Evolutionary conservation across 1,140 invertebrate genomes (phyloP).

Genomic region (Psix sp.): DNA sequence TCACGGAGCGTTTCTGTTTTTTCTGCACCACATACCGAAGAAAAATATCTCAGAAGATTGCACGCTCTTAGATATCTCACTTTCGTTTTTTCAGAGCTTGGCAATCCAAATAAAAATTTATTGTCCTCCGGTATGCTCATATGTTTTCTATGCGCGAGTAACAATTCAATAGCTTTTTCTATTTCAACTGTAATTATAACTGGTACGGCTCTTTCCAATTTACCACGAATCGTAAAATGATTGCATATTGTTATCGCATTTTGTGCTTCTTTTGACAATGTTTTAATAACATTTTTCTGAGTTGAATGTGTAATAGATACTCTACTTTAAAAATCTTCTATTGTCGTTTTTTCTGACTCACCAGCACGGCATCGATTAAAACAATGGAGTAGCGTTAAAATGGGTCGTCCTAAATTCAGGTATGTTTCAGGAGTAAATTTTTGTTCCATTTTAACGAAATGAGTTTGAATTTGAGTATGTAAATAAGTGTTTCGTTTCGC

Average conservation of each 20-base stretch:
- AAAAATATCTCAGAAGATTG: not conserved
- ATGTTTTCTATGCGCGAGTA: not conserved
- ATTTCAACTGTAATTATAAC: not conserved
- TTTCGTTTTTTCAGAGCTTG: not conserved
- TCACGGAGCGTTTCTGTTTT: not conserved
- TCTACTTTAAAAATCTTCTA: conserved; percentile 23
- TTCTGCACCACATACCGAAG: not conserved
- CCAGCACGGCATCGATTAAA: conserved; percentile 33
- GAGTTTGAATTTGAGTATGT: not conserved
- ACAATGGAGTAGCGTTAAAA: conserved; percentile 9
- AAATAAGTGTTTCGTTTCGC: conserved; percentile 1
- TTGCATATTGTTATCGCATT: not conserved
- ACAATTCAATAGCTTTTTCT: not conserved
- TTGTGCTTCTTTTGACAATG: not conserved
- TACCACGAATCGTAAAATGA: not conserved
- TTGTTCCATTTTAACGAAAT: conserved; percentile 9
- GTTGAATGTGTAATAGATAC: not conserved
- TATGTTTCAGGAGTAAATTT: conserved; percentile 4
- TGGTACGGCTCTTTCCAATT: not conserved
- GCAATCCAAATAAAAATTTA: conserved; percentile 1
- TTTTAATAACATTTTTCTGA: not conserved
- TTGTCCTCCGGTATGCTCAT: not conserved
- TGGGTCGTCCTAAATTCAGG: conserved; percentile 7
- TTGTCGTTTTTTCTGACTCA: conserved; percentile 30
- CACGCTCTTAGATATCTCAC: not conserved